These are phyloP conservation scores for Arnoldichthys spilopterus DNA, from an alignment of 2,797 vertebrate genomes.

Conservation along the genomic window DNA sequence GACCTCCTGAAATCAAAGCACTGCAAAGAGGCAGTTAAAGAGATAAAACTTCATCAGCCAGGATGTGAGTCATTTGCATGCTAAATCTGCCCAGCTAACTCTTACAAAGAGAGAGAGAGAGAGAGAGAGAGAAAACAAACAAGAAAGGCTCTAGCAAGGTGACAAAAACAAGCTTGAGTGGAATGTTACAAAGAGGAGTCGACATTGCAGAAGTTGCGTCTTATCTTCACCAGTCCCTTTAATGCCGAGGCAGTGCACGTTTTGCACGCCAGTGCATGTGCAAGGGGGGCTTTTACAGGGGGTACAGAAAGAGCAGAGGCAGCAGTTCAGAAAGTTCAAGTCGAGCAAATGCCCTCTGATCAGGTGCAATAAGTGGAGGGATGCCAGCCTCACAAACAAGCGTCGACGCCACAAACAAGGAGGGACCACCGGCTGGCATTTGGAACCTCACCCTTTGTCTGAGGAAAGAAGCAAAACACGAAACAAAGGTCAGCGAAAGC, in stretches of 20 bases:
- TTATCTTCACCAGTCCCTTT: slow-evolving; percentile 47
- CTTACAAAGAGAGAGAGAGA: slow-evolving; percentile 21
- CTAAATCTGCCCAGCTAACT: slow-evolving; percentile 43
- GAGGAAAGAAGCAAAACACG: slow-evolving; percentile 18
- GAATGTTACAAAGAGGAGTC: slow-evolving; percentile 40
- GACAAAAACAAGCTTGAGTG: slow-evolving; percentile 40
- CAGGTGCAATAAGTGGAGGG: slow-evolving; percentile 20
- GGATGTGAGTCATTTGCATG: slow-evolving; percentile 59
- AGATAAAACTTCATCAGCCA: slow-evolving; percentile 51
- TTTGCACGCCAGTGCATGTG: slow-evolving; percentile 26
- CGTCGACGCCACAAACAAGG: slow-evolving; percentile 48
- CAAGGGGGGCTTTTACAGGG: slow-evolving; percentile 29
- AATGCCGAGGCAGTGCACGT: slow-evolving; percentile 25
- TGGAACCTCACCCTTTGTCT: slow-evolving; percentile 35
- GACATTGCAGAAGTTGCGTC: slow-evolving; percentile 33
- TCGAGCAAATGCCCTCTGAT: slow-evolving; percentile 40
- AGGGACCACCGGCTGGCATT: slow-evolving; percentile 50
- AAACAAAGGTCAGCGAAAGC: slow-evolving; percentile 47
- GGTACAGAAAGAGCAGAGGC: slow-evolving; percentile 24
- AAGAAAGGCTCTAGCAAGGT: slow-evolving; percentile 40
- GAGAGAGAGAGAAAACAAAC: neutral
- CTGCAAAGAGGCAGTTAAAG: slow-evolving; percentile 42
- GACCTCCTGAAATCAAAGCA: slow-evolving; percentile 51
- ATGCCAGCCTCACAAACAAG: slow-evolving; percentile 47
- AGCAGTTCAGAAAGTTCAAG: slow-evolving; percentile 27